Percentiles rank a stretch among this genome's conserved stretches.
Evolutionary conservation across 2,888 invertebrate genomes (phyloP).

Genomic region (Dorcus hopei): DNA sequence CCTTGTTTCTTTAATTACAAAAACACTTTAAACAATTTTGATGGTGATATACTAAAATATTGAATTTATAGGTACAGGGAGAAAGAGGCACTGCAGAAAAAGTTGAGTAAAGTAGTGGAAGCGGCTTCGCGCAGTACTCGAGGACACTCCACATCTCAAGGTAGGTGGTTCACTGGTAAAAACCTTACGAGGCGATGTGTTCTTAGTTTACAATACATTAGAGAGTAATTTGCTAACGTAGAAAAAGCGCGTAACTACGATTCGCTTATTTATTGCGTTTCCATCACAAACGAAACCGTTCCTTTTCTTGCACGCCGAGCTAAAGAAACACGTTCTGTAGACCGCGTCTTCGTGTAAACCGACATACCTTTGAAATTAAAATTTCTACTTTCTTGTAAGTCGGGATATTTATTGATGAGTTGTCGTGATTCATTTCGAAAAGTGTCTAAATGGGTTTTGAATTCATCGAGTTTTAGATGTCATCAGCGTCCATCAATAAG

Average conservation of each 20-base stretch:
- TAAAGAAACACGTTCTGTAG: no score
- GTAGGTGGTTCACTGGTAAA: slow-evolving; percentile 19
- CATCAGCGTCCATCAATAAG: no score
- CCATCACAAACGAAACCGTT: background rate
- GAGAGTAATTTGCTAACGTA: slow-evolving; percentile 12
- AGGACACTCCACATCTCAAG: slow-evolving; percentile 26
- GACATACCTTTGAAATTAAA: no score
- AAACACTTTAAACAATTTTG: background rate
- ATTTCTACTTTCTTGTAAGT: no score
- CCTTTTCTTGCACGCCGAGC: no score
- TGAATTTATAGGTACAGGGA: slow-evolving; percentile 52
- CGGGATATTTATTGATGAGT: no score
- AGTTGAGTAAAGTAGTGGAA: slow-evolving; percentile 47
- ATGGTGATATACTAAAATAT: background rate
- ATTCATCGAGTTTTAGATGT: no score
- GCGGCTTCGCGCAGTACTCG: slow-evolving; percentile 29
- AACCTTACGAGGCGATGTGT: slow-evolving; percentile 1
- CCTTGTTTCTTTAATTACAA: background rate
- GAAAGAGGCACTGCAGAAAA: slow-evolving; percentile 51
- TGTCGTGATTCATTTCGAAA: no score
- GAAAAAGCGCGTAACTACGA: slow-evolving; percentile 8
- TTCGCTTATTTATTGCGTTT: slow-evolving; percentile 15
- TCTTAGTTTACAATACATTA: slow-evolving; percentile 12
- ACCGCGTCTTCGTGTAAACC: no score
- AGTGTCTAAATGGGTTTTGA: no score